phyloP scores from a whole-genome alignment of 1,140 invertebrate species.

The Paraescarpia echinospica region DNA sequence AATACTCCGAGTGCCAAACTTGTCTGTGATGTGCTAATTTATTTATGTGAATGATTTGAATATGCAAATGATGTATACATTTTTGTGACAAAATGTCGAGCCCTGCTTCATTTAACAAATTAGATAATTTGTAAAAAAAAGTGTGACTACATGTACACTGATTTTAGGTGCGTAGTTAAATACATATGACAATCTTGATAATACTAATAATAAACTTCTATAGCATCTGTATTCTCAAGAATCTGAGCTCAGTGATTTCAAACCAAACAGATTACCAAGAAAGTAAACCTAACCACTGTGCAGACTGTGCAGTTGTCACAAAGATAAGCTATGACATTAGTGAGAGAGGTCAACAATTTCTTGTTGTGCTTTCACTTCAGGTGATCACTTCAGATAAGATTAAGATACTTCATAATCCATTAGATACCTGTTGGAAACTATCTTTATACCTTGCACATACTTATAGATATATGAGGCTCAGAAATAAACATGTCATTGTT shows the following conservation, averaged over 20 bases:
- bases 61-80: too few species aligned
- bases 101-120: too few species aligned
- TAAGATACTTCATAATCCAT: background rate
- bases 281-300: background rate
- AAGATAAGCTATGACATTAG: background rate
- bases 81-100: too few species aligned
- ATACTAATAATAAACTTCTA: too few species aligned
- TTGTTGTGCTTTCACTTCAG: background rate
- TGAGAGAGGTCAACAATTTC: background rate
- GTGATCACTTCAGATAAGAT: background rate
- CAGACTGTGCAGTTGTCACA: background rate
- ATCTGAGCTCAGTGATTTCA: too few species aligned
- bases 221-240: too few species aligned
- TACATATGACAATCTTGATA: background rate
- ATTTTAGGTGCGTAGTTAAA: background rate
- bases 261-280: background rate
- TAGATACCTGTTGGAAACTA: background rate
- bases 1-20: too few species aligned
- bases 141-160: too few species aligned
- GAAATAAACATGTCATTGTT: background rate
- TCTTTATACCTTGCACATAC: background rate
- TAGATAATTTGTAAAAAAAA: too few species aligned
- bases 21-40: too few species aligned
- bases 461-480: background rate
- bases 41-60: too few species aligned